Percentiles rank a stretch among this genome's conserved stretches.
Conservation (phyloP, 2,888 invertebrate genomes). For the Pseudanteris insignis region DNA sequence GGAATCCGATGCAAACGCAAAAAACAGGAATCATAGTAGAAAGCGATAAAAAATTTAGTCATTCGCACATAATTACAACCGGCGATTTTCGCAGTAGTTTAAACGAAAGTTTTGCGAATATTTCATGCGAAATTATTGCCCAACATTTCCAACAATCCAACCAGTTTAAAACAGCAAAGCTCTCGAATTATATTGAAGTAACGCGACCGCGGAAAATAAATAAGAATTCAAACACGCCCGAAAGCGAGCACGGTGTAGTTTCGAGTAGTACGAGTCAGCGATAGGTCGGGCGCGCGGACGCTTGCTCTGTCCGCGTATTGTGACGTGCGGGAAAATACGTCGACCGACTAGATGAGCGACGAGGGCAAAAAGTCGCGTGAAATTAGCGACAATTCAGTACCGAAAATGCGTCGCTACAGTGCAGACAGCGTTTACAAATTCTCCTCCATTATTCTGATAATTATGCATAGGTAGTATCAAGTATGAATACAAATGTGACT, state of each 20-base stretch:
- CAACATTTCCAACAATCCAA: no score
- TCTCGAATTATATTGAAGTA: conserved; percentile 26
- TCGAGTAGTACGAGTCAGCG: conserved; percentile 16
- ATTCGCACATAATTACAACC: conserved; percentile 2
- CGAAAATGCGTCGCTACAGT: conserved; percentile 19
- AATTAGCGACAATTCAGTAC: conserved; percentile 35
- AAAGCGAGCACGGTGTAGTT: neutral
- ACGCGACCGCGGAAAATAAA: conserved; percentile 13
- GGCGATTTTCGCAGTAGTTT: conserved; percentile 6
- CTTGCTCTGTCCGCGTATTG: neutral
- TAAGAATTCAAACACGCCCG: conserved; percentile 19
- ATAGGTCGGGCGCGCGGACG: conserved; percentile 16
- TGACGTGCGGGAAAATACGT: neutral
- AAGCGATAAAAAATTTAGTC: neutral
- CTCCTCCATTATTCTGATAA: conserved; percentile 42
- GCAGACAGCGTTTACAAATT: conserved; percentile 30
- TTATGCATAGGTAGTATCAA: conserved; percentile 45
- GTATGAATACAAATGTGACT: conserved; percentile 47
- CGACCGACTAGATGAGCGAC: no score
- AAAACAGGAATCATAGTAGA: neutral
- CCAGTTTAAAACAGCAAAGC: no score
- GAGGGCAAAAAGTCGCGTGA: conserved; percentile 8
- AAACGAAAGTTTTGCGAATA: conserved; percentile 11
- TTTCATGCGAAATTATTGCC: conserved; percentile 11
- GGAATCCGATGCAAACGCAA: neutral